Conservation (phyloP, 2,888 invertebrate genomes). For the Pollenia angustigena region DNA sequence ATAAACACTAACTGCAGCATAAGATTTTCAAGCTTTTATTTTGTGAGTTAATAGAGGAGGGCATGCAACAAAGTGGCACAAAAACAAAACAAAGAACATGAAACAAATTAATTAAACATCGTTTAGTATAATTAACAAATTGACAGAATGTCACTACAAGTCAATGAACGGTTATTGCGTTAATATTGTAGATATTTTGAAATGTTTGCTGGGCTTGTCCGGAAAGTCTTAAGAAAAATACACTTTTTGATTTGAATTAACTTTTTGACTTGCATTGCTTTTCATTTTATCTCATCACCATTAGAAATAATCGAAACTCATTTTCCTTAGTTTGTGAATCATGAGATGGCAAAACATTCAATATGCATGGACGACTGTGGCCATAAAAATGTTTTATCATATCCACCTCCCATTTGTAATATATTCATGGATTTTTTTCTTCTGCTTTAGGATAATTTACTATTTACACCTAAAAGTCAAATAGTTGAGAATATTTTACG, state of each 20-base stretch:
- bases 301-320: slow-evolving; percentile 2
- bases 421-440: slow-evolving; percentile 20
- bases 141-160: slow-evolving; percentile 37
- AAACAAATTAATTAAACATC: slow-evolving; percentile 42
- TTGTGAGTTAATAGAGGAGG: neutral
- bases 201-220: neutral
- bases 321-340: neutral
- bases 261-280: neutral
- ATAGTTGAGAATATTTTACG: neutral
- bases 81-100: neutral
- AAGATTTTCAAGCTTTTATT: neutral
- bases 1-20: slow-evolving; percentile 13
- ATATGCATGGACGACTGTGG: neutral
- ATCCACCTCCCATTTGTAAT: neutral
- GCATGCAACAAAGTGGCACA: neutral
- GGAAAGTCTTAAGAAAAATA: neutral
- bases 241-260: neutral
- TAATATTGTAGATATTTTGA: neutral
- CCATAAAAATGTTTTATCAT: neutral
- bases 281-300: neutral
- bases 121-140: slow-evolving; percentile 39
- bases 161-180: slow-evolving; percentile 26
- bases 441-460: no score
- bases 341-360: slow-evolving; percentile 10
- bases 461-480: neutral